Evolutionary conservation across 2,888 invertebrate genomes (phyloP).

Genomic region (Nesidiocoris tenuis): DNA sequence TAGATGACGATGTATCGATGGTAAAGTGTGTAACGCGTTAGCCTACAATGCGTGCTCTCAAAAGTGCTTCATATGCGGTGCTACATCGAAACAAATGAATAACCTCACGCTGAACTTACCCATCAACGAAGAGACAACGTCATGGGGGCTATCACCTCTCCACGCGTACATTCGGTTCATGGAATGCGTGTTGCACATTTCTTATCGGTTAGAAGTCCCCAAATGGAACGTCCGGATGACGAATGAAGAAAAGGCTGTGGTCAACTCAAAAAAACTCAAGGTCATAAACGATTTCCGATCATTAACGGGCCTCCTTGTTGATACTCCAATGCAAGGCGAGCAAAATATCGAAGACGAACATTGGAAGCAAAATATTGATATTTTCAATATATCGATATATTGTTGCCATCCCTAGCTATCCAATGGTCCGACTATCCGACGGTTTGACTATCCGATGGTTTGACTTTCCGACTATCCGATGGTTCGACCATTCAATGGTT

Average conservation of each 20-base stretch:
- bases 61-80: too few relatives aligned
- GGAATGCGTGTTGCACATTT: constrained; percentile 38
- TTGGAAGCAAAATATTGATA: too few relatives aligned
- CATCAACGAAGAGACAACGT: constrained; percentile 6
- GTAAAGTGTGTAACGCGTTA: constrained; percentile 43
- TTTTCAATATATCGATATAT: too few relatives aligned
- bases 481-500: too few relatives aligned
- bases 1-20: too few relatives aligned
- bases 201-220: constrained; percentile 21
- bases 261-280: background rate
- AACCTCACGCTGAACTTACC: background rate
- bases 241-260: constrained; percentile 19
- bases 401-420: too few relatives aligned
- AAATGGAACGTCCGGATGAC: constrained; percentile 21
- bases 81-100: constrained; percentile 21
- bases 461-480: too few relatives aligned
- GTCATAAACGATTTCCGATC: constrained; percentile 7
- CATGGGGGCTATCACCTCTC: constrained; percentile 38
- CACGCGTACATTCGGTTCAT: constrained; percentile 39
- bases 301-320: constrained; percentile 36
- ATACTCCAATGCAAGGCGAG: constrained; percentile 35
- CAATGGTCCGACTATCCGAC: too few relatives aligned
- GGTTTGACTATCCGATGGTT: too few relatives aligned
- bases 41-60: constrained; percentile 27
- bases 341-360: constrained; percentile 44